Evolutionary conservation across 2,888 invertebrate species (phyloP).

Genomic region (Clistopyga incitator): DNA sequence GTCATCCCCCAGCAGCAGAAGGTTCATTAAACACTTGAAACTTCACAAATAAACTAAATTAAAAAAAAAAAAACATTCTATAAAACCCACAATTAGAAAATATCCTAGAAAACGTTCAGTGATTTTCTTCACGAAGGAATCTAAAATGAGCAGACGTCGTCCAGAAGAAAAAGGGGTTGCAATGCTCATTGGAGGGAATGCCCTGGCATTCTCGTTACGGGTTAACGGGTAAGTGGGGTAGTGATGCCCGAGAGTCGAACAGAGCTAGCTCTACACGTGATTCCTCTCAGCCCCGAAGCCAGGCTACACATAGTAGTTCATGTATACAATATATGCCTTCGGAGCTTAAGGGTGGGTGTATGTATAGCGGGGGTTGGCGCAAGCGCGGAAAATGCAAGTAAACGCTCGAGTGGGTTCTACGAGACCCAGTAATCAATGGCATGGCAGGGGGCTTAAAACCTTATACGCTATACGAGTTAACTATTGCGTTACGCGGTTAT

Average conservation of each 20-base stretch:
- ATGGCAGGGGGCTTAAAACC: constrained; percentile 66
- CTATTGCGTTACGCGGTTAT: constrained; percentile 35
- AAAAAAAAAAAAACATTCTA: no score
- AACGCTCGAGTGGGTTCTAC: constrained; percentile 57
- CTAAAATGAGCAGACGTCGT: not conserved
- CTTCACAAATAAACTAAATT: no score
- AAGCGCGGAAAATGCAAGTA: constrained; percentile 60
- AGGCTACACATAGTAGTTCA: not conserved
- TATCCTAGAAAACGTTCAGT: not conserved
- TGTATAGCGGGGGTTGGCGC: constrained; percentile 52
- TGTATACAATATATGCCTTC: not conserved
- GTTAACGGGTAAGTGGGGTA: constrained; percentile 43
- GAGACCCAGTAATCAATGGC: constrained; percentile 74
- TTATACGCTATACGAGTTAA: constrained; percentile 19
- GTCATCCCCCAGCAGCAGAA: no score
- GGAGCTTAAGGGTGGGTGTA: constrained; percentile 14
- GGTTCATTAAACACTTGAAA: no score
- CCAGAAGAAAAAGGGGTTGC: not conserved
- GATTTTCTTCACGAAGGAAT: not conserved
- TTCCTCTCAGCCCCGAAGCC: not conserved
- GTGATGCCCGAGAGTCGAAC: constrained; percentile 31
- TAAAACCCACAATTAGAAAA: no score
- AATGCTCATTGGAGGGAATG: constrained; percentile 18
- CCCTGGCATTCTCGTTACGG: constrained; percentile 7
- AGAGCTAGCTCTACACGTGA: constrained; percentile 28